A percentile compares a stretch with the other conserved stretches of the same genome.
These are phyloP conservation scores for Lineus longissimus DNA, from an alignment of 1,140 invertebrate genomes.

Conservation along the genomic window DNA sequence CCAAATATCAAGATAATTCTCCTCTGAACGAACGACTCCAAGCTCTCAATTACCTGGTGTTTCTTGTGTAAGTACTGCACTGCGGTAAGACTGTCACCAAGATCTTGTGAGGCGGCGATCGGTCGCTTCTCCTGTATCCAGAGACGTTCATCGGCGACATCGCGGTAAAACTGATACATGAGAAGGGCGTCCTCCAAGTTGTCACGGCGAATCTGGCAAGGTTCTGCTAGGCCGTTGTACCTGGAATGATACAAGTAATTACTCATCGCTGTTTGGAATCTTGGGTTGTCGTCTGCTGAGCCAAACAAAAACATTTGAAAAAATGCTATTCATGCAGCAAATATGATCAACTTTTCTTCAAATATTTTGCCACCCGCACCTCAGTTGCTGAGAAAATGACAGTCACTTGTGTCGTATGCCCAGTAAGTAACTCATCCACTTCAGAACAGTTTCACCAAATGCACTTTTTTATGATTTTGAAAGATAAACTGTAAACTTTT, in stretches of 20 bases:
- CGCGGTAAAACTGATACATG: conserved; percentile 94
- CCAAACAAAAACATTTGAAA: too few relatives aligned
- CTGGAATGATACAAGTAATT: conserved; percentile 40
- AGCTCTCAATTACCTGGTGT: conserved; percentile 95
- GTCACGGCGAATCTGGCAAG: conserved; percentile 47
- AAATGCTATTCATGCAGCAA: too few relatives aligned
- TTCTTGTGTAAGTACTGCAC: conserved; percentile 99
- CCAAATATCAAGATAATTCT: too few relatives aligned
- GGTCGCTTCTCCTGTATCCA: conserved; percentile 99
- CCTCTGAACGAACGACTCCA: too few relatives aligned
- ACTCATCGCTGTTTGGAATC: not conserved
- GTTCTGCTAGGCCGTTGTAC: conserved; percentile 68
- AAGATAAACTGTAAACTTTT: conserved; percentile 33
- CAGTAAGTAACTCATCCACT: too few relatives aligned
- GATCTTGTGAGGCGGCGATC: conserved; percentile 90
- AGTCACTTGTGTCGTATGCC: too few relatives aligned
- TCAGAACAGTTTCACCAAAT: too few relatives aligned
- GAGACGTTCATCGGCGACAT: conserved; percentile 95
- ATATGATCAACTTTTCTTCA: too few relatives aligned
- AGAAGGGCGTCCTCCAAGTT: conserved; percentile 87
- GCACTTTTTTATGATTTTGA: too few relatives aligned
- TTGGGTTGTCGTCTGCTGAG: too few relatives aligned
- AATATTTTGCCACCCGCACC: too few relatives aligned
- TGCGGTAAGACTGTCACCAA: conserved; percentile 86
- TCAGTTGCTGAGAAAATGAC: too few relatives aligned